phyloP scores from a whole-genome alignment of 2,113 vertebrate species.

The Platycercus adscitus region DNA sequence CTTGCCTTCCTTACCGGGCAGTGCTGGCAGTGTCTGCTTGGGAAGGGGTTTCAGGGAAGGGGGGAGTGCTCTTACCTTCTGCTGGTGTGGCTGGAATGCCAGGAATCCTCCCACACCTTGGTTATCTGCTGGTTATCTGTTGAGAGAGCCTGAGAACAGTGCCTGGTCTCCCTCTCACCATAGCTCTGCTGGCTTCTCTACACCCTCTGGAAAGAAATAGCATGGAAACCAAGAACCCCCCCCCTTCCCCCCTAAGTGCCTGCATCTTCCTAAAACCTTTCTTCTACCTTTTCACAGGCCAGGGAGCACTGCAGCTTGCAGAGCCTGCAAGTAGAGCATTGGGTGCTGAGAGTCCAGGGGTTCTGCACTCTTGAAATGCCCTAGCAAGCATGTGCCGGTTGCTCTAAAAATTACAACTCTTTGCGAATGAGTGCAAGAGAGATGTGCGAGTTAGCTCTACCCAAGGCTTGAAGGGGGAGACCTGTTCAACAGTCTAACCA shows the following conservation, averaged over 20 bases:
- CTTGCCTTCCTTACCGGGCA: neutral
- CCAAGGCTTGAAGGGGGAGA: neutral
- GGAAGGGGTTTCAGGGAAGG: neutral
- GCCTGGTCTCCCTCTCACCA: neutral
- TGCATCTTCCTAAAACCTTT: neutral
- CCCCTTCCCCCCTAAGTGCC: too few species aligned
- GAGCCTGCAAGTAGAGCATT: accelerated
- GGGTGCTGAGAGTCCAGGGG: accelerated
- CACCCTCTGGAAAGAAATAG: neutral
- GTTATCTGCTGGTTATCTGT: slow-evolving; percentile 48
- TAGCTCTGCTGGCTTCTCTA: neutral
- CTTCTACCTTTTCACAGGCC: accelerated
- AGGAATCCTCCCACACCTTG: slow-evolving; percentile 33
- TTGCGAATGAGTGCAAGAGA: neutral
- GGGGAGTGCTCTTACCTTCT: neutral
- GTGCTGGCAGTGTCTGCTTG: neutral
- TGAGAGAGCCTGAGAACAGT: neutral
- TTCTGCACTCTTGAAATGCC: neutral
- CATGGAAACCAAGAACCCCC: neutral
- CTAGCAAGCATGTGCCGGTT: neutral
- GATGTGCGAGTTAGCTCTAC: neutral
- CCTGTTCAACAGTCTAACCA: neutral
- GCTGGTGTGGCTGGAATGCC: slow-evolving; percentile 41
- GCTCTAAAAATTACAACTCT: neutral
- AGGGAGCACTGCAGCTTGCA: accelerated